These are phyloP conservation scores for Phaedon cochleariae DNA, from an alignment of 2,888 invertebrate species.

Conservation along the genomic window DNA sequence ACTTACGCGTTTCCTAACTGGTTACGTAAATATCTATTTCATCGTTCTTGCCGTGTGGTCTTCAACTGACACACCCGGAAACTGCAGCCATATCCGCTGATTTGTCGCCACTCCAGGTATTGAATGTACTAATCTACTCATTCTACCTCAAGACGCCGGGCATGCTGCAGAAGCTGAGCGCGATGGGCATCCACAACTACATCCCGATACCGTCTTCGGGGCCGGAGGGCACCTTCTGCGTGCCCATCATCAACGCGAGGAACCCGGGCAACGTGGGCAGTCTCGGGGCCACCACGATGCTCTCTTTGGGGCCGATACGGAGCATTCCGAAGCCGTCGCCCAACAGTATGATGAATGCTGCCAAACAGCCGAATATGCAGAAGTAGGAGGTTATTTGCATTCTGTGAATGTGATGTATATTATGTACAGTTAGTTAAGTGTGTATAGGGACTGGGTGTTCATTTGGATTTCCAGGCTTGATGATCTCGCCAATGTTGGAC, in stretches of 20 bases:
- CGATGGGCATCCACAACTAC: slow-evolving; percentile 76
- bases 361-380: slow-evolving; percentile 34
- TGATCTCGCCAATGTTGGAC: no score
- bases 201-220: slow-evolving; percentile 73
- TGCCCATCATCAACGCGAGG: slow-evolving; percentile 68
- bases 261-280: slow-evolving; percentile 60
- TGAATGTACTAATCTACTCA: no score
- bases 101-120: no score
- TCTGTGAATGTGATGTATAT: slow-evolving; percentile 35
- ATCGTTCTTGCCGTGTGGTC: no score
- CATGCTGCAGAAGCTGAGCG: slow-evolving; percentile 70
- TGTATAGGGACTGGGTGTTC: not conserved
- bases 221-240: slow-evolving; percentile 66
- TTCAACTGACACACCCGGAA: no score
- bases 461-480: not conserved
- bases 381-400: slow-evolving; percentile 34
- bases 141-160: slow-evolving; percentile 74
- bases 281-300: slow-evolving; percentile 74
- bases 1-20: no score
- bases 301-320: slow-evolving; percentile 76
- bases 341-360: slow-evolving; percentile 33
- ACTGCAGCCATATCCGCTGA: no score
- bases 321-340: slow-evolving; percentile 49
- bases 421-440: slow-evolving; percentile 17
- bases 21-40: no score